Base-by-base conservation (phyloP, 1,140 invertebrate genomes). In the Coenobita brevimanus region DNA sequence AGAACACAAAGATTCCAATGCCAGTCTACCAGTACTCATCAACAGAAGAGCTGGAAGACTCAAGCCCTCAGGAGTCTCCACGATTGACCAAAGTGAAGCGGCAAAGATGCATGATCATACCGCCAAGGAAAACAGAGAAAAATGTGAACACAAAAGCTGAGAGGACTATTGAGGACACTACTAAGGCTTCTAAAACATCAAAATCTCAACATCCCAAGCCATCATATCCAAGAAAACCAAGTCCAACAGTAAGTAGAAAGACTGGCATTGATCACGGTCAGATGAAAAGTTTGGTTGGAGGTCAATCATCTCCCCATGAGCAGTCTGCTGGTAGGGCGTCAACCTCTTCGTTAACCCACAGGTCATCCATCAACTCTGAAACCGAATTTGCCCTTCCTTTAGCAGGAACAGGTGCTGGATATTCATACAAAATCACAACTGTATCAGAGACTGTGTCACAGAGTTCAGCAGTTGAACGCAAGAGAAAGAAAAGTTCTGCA, bases 1-100 rank as follows among this genome's bases (percentile, higher is more conserved):
- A 87, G 17, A 89, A 54, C 57, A 82, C 89, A 76, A 89, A 79
- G 78, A 89, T 89, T 33, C 89, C 89, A 17, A 83, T 89, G 73
- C 80, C 83, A 69, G 67, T 87, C 4, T 82, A 87, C 27, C 85
- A 86, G 43, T 89, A 87, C 46, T 89, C 89, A 69, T 89, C 89
- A 27, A 89, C 82, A 57, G 89, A 89, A 30, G 89, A 87, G 38
- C 57, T 87, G 24, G 85, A 87, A 81, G 85, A 87, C 62, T 81
- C 76, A 33, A 87, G 85, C 43, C 85, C 85, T 24, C 82, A 85
- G 27, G 85, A 87, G 30, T 87, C 85, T 81, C 85, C 85, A 36
- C 67, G 76, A 17, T 6, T 17, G 36, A 60, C 76, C n/a, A 38
- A 64, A 81, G 85, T 67, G 71, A 87, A 87, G 46, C 85, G 85